Conservation (phyloP, 2,113 vertebrate species). For the Baryphthengus martii region DNA sequence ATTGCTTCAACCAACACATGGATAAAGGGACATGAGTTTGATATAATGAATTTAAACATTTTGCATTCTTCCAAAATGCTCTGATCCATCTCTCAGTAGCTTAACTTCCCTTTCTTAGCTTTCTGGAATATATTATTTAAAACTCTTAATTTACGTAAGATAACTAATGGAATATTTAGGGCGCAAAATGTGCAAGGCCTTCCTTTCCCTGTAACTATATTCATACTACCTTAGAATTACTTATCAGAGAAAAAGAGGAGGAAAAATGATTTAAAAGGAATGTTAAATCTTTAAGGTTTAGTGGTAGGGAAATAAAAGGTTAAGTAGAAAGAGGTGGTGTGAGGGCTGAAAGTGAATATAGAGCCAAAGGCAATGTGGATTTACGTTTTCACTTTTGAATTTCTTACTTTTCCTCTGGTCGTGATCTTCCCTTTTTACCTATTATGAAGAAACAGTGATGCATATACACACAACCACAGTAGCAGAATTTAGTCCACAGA, state of each 20-base stretch:
- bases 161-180: not conserved
- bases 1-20: not conserved
- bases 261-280: not conserved
- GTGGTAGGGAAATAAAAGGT: not conserved
- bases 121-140: not conserved
- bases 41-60: not conserved
- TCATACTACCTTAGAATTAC: not conserved
- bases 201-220: not conserved
- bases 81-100: not conserved
- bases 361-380: not conserved
- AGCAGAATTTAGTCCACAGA: not conserved
- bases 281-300: not conserved
- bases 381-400: not conserved
- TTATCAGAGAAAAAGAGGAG: not conserved
- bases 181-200: not conserved
- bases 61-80: not conserved
- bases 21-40: not conserved
- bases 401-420: not conserved
- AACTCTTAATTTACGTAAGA: not conserved
- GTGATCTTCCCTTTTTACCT: not conserved
- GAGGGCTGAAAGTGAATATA: not conserved
- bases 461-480: not conserved
- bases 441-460: not conserved
- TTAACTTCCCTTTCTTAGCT: not conserved
- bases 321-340: not conserved